Conservation (phyloP, 2,797 vertebrate species). For the Poecilia picta region DNA sequence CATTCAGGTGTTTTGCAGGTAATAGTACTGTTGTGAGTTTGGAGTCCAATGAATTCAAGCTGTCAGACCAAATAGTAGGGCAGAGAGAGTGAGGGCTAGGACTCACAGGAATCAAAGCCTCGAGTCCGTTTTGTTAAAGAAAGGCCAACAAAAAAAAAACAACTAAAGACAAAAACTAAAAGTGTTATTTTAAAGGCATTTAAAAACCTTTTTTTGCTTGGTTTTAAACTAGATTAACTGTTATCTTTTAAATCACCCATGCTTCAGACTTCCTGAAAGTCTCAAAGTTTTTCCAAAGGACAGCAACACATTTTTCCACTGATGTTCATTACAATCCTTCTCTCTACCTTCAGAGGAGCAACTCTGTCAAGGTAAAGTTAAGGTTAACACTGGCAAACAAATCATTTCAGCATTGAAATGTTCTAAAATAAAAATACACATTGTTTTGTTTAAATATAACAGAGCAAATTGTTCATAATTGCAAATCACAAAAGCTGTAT, state of each 20-base stretch:
- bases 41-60: constrained; percentile 1
- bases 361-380: background rate
- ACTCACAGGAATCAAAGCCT: background rate
- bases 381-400: background rate
- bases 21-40: background rate
- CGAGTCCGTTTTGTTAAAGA: background rate
- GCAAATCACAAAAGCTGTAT: background rate
- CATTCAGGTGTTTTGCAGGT: constrained; percentile 26
- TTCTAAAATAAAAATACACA: background rate
- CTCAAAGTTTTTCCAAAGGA: background rate
- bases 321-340: background rate
- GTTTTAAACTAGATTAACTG: background rate
- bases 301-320: background rate
- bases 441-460: background rate
- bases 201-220: background rate
- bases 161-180: background rate
- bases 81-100: background rate
- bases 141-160: background rate
- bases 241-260: background rate
- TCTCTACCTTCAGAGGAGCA: background rate
- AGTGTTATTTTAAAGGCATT: background rate
- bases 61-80: background rate
- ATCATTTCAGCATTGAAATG: background rate
- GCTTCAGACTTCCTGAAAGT: background rate
- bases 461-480: background rate